Percentiles rank a stretch among this genome's conserved stretches.
Conservation (phyloP, 2,113 vertebrate species). For the Pavo muticus region DNA sequence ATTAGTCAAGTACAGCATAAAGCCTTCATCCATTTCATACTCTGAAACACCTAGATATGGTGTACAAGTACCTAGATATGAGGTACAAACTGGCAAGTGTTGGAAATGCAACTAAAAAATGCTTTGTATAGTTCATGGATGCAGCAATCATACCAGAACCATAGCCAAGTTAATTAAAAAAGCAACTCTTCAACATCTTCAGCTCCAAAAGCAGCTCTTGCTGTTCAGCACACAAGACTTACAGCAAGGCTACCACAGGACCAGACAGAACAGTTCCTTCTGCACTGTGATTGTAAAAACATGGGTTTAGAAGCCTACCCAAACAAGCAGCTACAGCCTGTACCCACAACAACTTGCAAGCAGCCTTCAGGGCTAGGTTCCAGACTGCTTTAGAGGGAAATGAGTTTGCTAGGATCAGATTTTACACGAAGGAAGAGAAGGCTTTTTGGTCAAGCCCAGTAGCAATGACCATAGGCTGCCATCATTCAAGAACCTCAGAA, state of each 20-base stretch:
- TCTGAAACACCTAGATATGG: background rate
- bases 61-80: background rate
- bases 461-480: background rate
- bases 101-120: background rate
- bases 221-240: background rate
- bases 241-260: background rate
- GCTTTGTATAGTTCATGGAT: background rate
- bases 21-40: background rate
- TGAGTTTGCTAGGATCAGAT: background rate
- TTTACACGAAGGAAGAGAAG: background rate
- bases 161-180: background rate
- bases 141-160: background rate
- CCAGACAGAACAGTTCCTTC: background rate
- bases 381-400: background rate
- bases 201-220: background rate
- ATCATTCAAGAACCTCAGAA: background rate
- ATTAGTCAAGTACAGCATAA: background rate
- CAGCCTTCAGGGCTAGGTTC: background rate
- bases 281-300: no score
- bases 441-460: background rate
- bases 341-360: background rate
- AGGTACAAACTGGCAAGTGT: background rate
- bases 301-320: background rate
- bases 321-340: background rate
- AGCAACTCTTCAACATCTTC: background rate